Evolutionary conservation across 2,113 vertebrate genomes (phyloP), one percentile per base, ranked within the genome.

Genomic region (Pteruthius melanotis): DNA sequence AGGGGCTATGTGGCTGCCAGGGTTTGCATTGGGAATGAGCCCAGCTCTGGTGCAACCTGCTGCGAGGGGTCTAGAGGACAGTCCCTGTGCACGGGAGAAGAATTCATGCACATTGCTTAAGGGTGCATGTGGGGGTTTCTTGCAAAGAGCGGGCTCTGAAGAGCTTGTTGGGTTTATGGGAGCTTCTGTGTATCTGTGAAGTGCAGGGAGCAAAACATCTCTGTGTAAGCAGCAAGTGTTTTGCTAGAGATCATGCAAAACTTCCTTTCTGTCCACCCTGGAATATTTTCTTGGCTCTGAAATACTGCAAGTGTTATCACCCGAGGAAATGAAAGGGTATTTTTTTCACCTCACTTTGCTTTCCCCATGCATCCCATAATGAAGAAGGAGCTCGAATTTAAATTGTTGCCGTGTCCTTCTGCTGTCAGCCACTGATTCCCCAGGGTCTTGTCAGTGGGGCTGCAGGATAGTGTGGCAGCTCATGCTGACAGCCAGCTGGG

Each of bases 401-500:
- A 80, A 75, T 37, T 11, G 74, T 13, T 65, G 15, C 13, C 7
- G 40, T 20, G 5, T 17, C 10, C 37, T 54, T 71, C 61, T 49
- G 17, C 49, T 56, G 64, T 53, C 21, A 50, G 56, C n/a, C 2
- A 9, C 3, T 37, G 10, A 18, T 66, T 87, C 61, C 11, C 8
- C 19, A 6, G 19, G 22, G 61, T 83, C 56, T 87, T 82, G 68
- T 75, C 70, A 85, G 82, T 2, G 11, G 26, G 47, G 52, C 70
- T 49, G 50, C 56, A 53, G 0, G 3, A 39, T 37, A 35, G 59
- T 2, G 4, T 0, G 1, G 26, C 33, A 42, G 53, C 37, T 71
- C 0, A 0, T 71, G 59, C 47, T 2, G 2, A 50, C 26, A 28
- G 47, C 45, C 3, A 47, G 40, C 79, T 5, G 7, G 37, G 27